Base-by-base conservation (phyloP, 2,113 vertebrate genomes). In the Dunckerocampus dactyliophorus region DNA sequence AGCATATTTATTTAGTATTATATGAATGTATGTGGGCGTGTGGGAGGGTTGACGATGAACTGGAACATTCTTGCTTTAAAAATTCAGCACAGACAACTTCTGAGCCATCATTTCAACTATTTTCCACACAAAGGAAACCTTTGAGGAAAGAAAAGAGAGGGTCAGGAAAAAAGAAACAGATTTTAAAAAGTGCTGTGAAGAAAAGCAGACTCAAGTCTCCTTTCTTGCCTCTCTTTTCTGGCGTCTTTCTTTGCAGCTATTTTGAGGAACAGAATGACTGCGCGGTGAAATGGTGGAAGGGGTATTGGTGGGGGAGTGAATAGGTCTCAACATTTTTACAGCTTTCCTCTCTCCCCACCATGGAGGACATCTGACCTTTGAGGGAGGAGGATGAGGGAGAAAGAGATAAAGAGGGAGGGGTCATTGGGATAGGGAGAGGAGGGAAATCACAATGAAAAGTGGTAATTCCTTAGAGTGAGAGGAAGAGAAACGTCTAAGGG, bases 311-410 rank as follows among this genome's bases (percentile, higher is more conserved):
- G 77, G 70, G 59, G 89, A 89, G 89, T 92, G 93, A 94, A 96
- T 92, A 93, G 91, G 87, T 91, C 92, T 95, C 93, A 92, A 93
- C 92, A 77, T 83, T 95, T 95, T 93, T 83, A 66, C 84, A 91
- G 92, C 91, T 92, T 89, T 90, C 74, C 88, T 92, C 91, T 92
- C 90, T 86, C 92, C 90, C 92, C 85, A 92, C 94, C 93, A 92
- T 93, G 92, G 92, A 95, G 92, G 92, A 94, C 93, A 93, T 92
- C 93, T 96, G 94, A 97, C 95, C 95, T 97, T 96, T 96, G 92
- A 92, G 93, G 93, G 87, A 81, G 76, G 77, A 77, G 81, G 62
- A 76, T 63, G 79, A 65, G 69, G 72, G 73, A 76, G 75, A 67
- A 75, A 74, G 71, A 85, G 85, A 86, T 85, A 86, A 86, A 84